phyloP scores from a whole-genome alignment of 1,140 invertebrate genomes.

The Lucilia sericata region DNA sequence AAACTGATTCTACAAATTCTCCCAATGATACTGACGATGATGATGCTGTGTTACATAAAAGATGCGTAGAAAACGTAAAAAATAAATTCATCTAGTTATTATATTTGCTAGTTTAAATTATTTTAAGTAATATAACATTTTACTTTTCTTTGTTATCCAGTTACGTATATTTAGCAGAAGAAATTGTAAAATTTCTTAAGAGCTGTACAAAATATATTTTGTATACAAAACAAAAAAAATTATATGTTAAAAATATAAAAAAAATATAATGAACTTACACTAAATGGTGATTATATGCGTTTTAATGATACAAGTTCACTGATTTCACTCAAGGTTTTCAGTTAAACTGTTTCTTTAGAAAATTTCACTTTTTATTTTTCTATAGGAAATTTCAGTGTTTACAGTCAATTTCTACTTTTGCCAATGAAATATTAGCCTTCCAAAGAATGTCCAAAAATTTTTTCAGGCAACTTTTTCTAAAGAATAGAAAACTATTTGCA shows the following conservation, averaged over 20 bases:
- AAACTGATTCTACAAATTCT: constrained; percentile 29
- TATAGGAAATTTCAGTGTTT: too few species aligned
- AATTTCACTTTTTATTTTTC: too few species aligned
- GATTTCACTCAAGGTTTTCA: too few species aligned
- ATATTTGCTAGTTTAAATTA: constrained; percentile 13
- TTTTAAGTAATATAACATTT: constrained; percentile 16
- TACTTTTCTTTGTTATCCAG: constrained; percentile 4
- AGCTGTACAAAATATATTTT: neutral
- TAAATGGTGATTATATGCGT: neutral
- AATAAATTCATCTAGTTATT: constrained; percentile 49
- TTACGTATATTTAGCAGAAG: neutral
- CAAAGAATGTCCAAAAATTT: too few species aligned
- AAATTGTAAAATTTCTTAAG: neutral
- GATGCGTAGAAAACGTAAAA: constrained; percentile 58
- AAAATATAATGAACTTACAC: constrained; percentile 12
- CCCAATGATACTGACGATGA: constrained; percentile 58
- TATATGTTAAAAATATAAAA: constrained; percentile 20
- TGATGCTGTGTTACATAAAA: constrained; percentile 51
- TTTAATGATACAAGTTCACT: too few species aligned
- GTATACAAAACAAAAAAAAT: too few species aligned
- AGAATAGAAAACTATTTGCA: too few species aligned
- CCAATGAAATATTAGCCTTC: too few species aligned
- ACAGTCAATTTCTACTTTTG: too few species aligned
- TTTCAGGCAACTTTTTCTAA: too few species aligned
- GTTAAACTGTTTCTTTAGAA: too few species aligned